A percentile compares a stretch with the other conserved stretches of the same genome.
Evolutionary conservation across 2,113 vertebrate species (phyloP).

Genomic region (Neomonachus schauinslandi): DNA sequence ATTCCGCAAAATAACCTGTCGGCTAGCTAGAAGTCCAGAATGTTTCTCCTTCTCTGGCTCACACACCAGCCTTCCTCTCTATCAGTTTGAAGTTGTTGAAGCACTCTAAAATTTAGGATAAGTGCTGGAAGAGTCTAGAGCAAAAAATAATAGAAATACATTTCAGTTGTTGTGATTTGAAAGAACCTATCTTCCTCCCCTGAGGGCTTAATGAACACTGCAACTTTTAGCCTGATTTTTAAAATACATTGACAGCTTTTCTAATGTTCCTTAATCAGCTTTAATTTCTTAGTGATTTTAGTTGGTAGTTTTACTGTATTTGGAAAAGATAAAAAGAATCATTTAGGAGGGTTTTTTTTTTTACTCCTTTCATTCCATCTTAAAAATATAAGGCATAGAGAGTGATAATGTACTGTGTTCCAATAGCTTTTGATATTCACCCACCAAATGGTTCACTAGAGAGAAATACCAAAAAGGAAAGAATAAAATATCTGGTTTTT

Average conservation of each 20-base stretch:
- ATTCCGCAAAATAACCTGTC: neutral
- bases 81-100: neutral
- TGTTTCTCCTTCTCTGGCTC: neutral
- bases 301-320: constrained; percentile 42
- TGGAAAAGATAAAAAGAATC: constrained; percentile 48
- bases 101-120: constrained; percentile 3
- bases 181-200: constrained; percentile 17
- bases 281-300: constrained; percentile 59
- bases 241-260: constrained; percentile 48
- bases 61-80: neutral
- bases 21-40: neutral
- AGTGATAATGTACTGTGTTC: neutral
- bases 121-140: constrained; percentile 27
- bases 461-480: constrained; percentile 9
- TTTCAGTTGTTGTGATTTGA: constrained; percentile 43
- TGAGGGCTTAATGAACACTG: constrained; percentile 27
- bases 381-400: constrained; percentile 26
- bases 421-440: constrained; percentile 29
- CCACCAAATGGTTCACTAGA: constrained; percentile 26
- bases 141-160: constrained; percentile 62
- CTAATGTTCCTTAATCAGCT: constrained; percentile 56
- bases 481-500: neutral
- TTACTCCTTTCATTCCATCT: constrained; percentile 15
- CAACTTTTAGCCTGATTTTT: constrained; percentile 19
- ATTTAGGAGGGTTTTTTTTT: neutral